Evolutionary conservation across 2,797 vertebrate species (phyloP), one percentile per base, ranked within the genome.

Genomic region (Mergus octosetaceus): DNA sequence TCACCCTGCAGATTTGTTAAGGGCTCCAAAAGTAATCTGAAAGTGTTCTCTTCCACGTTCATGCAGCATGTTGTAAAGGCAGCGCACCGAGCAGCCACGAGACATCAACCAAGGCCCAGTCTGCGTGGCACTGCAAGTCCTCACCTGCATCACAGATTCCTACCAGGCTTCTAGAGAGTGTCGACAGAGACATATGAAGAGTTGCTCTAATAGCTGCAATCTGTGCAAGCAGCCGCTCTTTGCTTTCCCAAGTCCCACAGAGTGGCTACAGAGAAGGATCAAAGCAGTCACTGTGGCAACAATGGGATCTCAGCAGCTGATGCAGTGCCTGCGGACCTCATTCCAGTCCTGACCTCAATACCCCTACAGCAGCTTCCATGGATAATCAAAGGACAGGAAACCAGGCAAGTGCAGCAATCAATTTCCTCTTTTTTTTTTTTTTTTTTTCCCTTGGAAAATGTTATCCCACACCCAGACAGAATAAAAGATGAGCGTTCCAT

Each of bases 271-370:
- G 74, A 84, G 88, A 88, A 51, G 53, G 83, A 97, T 95, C 95
- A 95, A 93, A 95, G 93, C 88, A 86, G 94, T 89, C 89, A 68
- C 95, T 94, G 87, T 87, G 89, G 95, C 89, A 96, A 94, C 94
- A 85, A 58, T 7, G 2, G 57, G 89, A 83, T 75, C 82, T 71
- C 89, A 93, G 79, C 79, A 93, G 93, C 77, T 86, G 82, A 88
- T 71, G 69, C 62, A 56, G 47, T 70, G 77, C 76, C 90, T 27
- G 47, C 66, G 68, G 91, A 73, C 66, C 82, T 76, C 76, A 60
- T 81, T 76, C 76, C 76, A 84, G 85, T 43, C 38, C 80, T 74
- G 83, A 79, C 73, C 80, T 95, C 74, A 88, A 81, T 19, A 76
- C 4, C 74, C 47, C 80, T 85, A 49, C 66, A 85, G 70, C 30